Evolutionary conservation across 2,888 invertebrate species (phyloP), one percentile per base, ranked within the genome.

Genomic region (Nemotelus nigrinus): DNA sequence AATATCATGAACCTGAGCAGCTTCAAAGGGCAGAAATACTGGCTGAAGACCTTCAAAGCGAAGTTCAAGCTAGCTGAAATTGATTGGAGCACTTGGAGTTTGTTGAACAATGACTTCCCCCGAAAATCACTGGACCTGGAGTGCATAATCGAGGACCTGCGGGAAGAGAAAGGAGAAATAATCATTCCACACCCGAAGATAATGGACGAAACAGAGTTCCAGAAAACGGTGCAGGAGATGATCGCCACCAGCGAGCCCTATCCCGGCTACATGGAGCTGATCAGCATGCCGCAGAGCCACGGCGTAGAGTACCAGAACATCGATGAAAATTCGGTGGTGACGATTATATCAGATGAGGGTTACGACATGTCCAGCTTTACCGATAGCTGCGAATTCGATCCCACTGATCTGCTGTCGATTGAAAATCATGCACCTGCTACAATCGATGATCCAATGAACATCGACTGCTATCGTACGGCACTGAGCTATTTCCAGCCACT

Each of bases 11-110:
- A 72, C 41, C 44, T 72, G n/a, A 10, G 82, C 58, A 83, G 83
- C 79, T 84, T 84, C 78, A 81, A 81, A 55, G 83, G 83, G 6
- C 83, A 81, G 75, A 76, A 76, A n/a, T 79, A 79, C n/a, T 84
- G 84, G 84, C 70, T 83, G 78, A 80, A 82, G 6, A 80, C 81
- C 65, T 84, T 84, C 71, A 85, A 85, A 78, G 83, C 83, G 1
- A 82, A 81, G 44, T 85, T 83, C 68, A 83, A 84, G 47, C 83
- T 83, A 82, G 0, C 82, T 83, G 2, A 82, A 81, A 25, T 85
- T 84, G 0, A 84, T 84, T 0, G 77, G 81, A 1, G 84, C 1
- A 79, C 71, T 50, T 80, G 80, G 50, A 74, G 78, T 8, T 65
- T 83, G 60, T 82, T 45, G 3, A 60, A 57, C 5, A 25, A 8